A percentile compares a stretch with the other conserved stretches of the same genome.
Conservation (phyloP, 2,888 invertebrate genomes). For the Neoascia interrupta region DNA sequence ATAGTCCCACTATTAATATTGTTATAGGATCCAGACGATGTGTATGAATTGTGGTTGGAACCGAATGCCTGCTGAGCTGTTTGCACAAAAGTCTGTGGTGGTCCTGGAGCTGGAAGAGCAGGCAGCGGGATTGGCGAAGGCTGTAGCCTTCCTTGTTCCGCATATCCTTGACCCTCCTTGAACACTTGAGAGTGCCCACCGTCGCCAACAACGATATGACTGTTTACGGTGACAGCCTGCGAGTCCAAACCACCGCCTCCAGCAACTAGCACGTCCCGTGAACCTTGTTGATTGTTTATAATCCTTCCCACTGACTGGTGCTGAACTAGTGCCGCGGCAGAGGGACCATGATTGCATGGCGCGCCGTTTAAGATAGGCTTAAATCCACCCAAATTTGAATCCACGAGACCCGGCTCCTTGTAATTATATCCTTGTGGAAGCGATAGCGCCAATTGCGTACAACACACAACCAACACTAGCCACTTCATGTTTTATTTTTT, state of each 20-base stretch:
- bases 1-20: constrained; percentile 31
- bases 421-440: constrained; percentile 70
- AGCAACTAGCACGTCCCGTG: constrained; percentile 17
- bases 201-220: constrained; percentile 65
- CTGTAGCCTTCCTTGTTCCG: constrained; percentile 31
- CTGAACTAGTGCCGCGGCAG: constrained; percentile 58
- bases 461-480: constrained; percentile 60
- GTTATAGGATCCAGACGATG: constrained; percentile 31
- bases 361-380: constrained; percentile 33
- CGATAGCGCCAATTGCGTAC: constrained; percentile 47
- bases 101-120: constrained; percentile 21
- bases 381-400: constrained; percentile 47
- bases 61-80: constrained; percentile 36
- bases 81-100: constrained; percentile 41
- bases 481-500: constrained; percentile 55
- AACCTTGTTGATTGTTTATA: constrained; percentile 69
- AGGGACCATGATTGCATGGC: constrained; percentile 68
- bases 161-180: constrained; percentile 53
- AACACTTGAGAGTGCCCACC: constrained; percentile 55
- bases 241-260: constrained; percentile 45
- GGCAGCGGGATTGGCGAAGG: constrained; percentile 33
- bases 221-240: constrained; percentile 60
- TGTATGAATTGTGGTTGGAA: constrained; percentile 29
- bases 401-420: constrained; percentile 39
- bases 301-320: constrained; percentile 71